These are phyloP conservation scores for Osmoderma eremita DNA, from an alignment of 2,888 invertebrate genomes.

Conservation along the genomic window DNA sequence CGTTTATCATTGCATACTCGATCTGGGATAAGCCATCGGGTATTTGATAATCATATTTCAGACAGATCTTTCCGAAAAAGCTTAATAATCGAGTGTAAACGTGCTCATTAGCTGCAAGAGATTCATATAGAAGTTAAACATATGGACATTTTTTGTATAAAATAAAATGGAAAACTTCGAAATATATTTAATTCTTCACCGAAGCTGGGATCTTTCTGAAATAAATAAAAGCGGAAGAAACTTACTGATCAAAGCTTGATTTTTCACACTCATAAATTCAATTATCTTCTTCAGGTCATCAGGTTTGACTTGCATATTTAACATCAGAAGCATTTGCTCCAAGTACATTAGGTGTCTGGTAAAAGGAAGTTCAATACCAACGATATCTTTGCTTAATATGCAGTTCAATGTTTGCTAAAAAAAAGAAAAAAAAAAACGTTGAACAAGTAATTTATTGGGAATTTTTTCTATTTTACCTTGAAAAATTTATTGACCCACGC, in stretches of 20 bases:
- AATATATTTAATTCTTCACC: no score
- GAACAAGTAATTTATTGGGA: no score
- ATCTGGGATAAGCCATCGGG: neutral
- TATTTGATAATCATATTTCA: slow-evolving; percentile 1
- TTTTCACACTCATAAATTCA: neutral
- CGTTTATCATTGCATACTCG: slow-evolving; percentile 15
- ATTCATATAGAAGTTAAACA: neutral
- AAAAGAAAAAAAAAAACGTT: slow-evolving; percentile 5
- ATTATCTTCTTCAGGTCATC: neutral
- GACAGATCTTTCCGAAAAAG: slow-evolving; percentile 31
- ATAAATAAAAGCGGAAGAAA: no score
- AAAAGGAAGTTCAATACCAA: neutral
- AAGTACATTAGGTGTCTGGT: slow-evolving; percentile 21
- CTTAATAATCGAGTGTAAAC: slow-evolving; percentile 19
- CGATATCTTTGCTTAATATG: neutral
- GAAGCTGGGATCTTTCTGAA: no score
- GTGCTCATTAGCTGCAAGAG: neutral
- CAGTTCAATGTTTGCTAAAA: slow-evolving; percentile 1
- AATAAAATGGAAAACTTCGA: no score
- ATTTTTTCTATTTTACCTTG: slow-evolving; percentile 13
- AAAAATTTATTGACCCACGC: slow-evolving; percentile 9
- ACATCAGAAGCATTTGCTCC: slow-evolving; percentile 8
- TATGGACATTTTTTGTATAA: no score
- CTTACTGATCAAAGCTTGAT: neutral
- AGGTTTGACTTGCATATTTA: neutral